Evolutionary conservation across 2,888 invertebrate species (phyloP).

Genomic region (Parnassius apollo): DNA sequence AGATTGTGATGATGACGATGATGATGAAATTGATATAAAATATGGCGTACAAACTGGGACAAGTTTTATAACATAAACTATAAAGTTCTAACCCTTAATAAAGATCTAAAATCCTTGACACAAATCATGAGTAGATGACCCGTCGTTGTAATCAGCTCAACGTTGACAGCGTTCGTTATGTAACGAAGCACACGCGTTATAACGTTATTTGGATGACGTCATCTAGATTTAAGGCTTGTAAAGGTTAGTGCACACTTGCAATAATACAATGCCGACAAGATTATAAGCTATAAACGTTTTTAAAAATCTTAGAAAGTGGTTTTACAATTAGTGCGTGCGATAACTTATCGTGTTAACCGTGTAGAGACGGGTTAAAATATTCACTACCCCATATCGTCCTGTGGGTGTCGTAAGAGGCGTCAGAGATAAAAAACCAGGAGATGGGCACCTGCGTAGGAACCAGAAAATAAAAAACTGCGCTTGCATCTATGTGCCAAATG

Average conservation of each 20-base stretch:
- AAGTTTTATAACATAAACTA: too few relatives aligned
- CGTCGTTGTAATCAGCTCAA: conserved; percentile 3
- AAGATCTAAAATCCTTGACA: conserved; percentile 20
- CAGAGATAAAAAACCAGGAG: too few relatives aligned
- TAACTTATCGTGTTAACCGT: neutral
- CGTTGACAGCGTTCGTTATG: conserved; percentile 17
- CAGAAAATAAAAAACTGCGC: neutral
- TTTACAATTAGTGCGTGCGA: neutral
- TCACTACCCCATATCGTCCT: too few relatives aligned
- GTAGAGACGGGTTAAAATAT: too few relatives aligned
- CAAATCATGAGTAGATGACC: conserved; percentile 19
- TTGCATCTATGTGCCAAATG: too few relatives aligned
- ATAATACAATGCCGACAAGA: neutral
- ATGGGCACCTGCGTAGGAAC: neutral
- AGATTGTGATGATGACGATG: too few relatives aligned
- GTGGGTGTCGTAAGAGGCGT: too few relatives aligned
- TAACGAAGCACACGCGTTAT: conserved; percentile 18
- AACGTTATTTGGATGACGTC: conserved; percentile 23
- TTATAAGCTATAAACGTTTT: neutral
- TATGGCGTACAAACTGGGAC: too few relatives aligned
- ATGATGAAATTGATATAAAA: too few relatives aligned
- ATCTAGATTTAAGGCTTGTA: conserved; percentile 9
- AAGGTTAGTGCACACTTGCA: conserved; percentile 6
- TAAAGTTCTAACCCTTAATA: neutral
- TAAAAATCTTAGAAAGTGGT: neutral